phyloP scores from a whole-genome alignment of 2,797 vertebrate species.

The Erithacus rubecula region DNA sequence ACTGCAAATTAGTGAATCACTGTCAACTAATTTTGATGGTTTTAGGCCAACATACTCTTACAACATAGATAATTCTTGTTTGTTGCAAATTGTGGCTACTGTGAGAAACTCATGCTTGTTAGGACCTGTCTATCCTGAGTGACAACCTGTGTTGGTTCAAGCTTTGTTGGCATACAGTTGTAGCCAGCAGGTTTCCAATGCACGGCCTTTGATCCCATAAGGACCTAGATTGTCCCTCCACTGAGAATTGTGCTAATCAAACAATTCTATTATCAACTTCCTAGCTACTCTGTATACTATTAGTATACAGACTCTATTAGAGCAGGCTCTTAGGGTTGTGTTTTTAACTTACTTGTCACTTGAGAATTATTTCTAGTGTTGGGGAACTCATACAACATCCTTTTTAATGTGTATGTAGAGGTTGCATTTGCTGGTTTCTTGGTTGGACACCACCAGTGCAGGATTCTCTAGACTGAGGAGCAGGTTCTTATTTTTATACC shows the following conservation, averaged over 20 bases:
- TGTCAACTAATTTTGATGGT: background rate
- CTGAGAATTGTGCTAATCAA: slow-evolving; percentile 28
- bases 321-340: background rate
- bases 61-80: background rate
- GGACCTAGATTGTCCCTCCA: background rate
- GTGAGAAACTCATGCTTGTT: slow-evolving; percentile 29
- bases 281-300: background rate
- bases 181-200: slow-evolving; percentile 25
- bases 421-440: slow-evolving; percentile 32
- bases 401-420: slow-evolving; percentile 19
- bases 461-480: slow-evolving; percentile 31
- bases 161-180: slow-evolving; percentile 26
- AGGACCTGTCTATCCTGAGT: background rate
- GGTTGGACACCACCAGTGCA: slow-evolving; percentile 9
- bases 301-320: background rate
- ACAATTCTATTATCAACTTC: slow-evolving; percentile 10
- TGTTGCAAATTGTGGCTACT: slow-evolving; percentile 34
- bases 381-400: background rate
- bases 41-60: slow-evolving; percentile 13
- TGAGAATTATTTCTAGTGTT: slow-evolving; percentile 11
- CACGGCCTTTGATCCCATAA: background rate
- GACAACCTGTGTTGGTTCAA: background rate
- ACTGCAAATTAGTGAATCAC: background rate
- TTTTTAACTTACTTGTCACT: background rate
- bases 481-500: slow-evolving; percentile 37